A percentile compares a stretch with the other conserved stretches of the same genome.
These are phyloP conservation scores for Paramormyrops hopkinsi DNA, from an alignment of 2,797 vertebrate genomes.

Conservation along the genomic window DNA sequence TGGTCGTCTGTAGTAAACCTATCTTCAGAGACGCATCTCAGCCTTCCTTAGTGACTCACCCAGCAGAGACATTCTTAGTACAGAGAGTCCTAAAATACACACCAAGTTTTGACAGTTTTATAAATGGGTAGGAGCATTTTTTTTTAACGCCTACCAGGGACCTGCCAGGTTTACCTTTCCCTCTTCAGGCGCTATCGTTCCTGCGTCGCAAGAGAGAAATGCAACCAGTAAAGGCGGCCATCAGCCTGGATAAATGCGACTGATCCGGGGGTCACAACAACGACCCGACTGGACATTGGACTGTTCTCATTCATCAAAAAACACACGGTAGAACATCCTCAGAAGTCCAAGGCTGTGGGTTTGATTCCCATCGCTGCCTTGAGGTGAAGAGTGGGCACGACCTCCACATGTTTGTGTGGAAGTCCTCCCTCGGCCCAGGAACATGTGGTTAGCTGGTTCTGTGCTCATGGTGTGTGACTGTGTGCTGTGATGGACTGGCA, in stretches of 20 bases:
- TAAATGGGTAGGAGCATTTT: slow-evolving; percentile 8
- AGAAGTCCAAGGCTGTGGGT: not conserved
- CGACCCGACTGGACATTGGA: not conserved
- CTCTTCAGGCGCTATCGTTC: not conserved
- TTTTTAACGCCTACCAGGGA: not conserved
- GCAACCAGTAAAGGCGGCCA: not conserved
- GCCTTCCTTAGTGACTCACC: slow-evolving; percentile 1
- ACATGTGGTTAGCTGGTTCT: not conserved
- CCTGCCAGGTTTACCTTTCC: not conserved
- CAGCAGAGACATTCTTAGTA: slow-evolving; percentile 2
- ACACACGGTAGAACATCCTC: not conserved
- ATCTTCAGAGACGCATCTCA: not conserved
- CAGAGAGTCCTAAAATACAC: not conserved
- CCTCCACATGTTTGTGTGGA: not conserved
- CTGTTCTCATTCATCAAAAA: not conserved
- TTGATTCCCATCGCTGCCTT: not conserved
- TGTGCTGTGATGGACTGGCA: not conserved
- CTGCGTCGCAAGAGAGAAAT: not conserved
- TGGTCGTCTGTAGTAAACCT: not conserved
- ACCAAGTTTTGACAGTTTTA: slow-evolving; percentile 12
- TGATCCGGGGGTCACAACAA: not conserved
- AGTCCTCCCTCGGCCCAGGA: not conserved
- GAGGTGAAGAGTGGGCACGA: not conserved
- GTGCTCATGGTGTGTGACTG: not conserved
- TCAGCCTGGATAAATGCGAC: not conserved